These are phyloP conservation scores for Xestobium rufovillosum DNA, from an alignment of 2,888 invertebrate species.

Conservation along the genomic window DNA sequence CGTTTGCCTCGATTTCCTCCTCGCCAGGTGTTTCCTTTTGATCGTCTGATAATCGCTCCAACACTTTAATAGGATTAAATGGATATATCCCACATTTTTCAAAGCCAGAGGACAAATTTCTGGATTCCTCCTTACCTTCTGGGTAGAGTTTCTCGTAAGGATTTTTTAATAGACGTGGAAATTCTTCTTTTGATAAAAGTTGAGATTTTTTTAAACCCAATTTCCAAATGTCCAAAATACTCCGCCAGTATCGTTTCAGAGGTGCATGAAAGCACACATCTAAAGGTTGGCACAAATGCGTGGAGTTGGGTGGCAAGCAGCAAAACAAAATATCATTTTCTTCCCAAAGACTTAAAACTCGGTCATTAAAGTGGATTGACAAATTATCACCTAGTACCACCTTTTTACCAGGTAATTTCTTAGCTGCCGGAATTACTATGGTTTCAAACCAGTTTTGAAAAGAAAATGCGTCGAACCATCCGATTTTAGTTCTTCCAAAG, in stretches of 20 bases:
- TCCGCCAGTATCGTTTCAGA: constrained; percentile 1
- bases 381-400: constrained; percentile 3
- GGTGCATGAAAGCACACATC: constrained; percentile 1
- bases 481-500: constrained; percentile 5
- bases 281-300: constrained; percentile 3
- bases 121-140: not conserved
- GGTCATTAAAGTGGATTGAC: not conserved
- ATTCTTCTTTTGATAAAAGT: not conserved
- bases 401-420: not conserved
- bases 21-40: constrained; percentile 2
- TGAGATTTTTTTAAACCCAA: constrained; percentile 2
- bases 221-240: constrained; percentile 2
- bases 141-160: not conserved
- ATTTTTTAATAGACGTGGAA: not conserved
- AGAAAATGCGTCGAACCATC: constrained; percentile 11
- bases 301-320: constrained; percentile 4
- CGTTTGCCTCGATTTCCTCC: not conserved
- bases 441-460: constrained; percentile 4
- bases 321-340: not conserved
- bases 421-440: constrained; percentile 1
- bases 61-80: constrained; percentile 5
- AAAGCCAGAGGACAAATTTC: constrained; percentile 16
- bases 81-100: constrained; percentile 17
- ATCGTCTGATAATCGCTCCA: constrained; percentile 5
- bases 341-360: constrained; percentile 1